Evolutionary conservation across 30 jellyfish, hydroid and myxozoan genomes (phyloP).

Genomic region (Pseudorhiza aurosa): DNA sequence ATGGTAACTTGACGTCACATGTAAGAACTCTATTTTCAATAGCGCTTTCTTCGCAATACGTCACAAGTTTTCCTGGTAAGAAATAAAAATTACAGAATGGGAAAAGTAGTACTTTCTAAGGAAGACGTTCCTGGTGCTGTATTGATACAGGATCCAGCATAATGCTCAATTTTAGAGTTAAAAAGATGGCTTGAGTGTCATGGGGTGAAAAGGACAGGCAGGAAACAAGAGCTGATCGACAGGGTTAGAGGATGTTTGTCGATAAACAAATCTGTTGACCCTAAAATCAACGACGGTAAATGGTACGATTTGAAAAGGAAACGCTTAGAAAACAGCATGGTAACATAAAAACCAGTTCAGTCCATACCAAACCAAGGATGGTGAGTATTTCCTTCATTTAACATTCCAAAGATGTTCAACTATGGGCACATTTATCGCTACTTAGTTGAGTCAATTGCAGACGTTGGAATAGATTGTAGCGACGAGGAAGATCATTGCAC

Average conservation of each 20-base stretch:
- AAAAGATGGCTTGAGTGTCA: too few relatives aligned
- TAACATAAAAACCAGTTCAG: constrained; percentile 4
- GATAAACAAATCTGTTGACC: constrained; percentile 36
- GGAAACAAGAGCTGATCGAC: too few relatives aligned
- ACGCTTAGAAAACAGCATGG: background rate
- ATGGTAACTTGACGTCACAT: too few relatives aligned
- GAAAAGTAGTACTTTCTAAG: constrained; percentile 15
- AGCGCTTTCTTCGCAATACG: too few relatives aligned
- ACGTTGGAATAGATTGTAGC: background rate
- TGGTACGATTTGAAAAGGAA: constrained; percentile 49
- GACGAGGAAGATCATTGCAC: constrained; percentile 35
- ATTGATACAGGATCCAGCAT: constrained; percentile 20
- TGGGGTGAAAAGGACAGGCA: too few relatives aligned
- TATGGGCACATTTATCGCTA: constrained; percentile 62
- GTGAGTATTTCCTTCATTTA: constrained; percentile 43
- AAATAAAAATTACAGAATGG: too few relatives aligned
- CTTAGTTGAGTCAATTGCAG: constrained; percentile 37
- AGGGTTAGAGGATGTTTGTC: too few relatives aligned
- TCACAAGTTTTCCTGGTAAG: too few relatives aligned
- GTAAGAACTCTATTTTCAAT: too few relatives aligned
- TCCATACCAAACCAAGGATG: constrained; percentile 44
- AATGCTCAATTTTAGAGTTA: too few relatives aligned
- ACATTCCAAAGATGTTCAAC: constrained; percentile 44
- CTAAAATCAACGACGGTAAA: constrained; percentile 58
- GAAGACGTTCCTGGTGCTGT: constrained; percentile 60